phyloP scores from a whole-genome alignment of 2,797 vertebrate species.

The Amniataba percoides region DNA sequence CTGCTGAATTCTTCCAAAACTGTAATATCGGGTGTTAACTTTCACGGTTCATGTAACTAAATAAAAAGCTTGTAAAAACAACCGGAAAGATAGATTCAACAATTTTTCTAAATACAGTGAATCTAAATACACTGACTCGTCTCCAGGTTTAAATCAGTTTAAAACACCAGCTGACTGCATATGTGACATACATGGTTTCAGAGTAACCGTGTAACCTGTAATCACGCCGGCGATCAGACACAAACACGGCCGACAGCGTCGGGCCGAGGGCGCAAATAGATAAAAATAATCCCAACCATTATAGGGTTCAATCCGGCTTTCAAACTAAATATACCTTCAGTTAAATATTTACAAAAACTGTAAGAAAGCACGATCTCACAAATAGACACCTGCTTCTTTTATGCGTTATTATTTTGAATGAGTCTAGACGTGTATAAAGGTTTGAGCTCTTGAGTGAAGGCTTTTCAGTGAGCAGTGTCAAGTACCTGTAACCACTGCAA shows the following conservation, averaged over 20 bases:
- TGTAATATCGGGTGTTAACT: slow-evolving; percentile 34
- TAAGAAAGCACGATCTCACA: background rate
- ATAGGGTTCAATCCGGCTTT: background rate
- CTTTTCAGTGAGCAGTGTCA: background rate
- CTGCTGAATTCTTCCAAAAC: slow-evolving; percentile 22
- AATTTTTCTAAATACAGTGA: slow-evolving; percentile 36
- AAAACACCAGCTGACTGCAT: slow-evolving; percentile 1
- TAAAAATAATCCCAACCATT: background rate
- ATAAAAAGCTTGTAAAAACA: slow-evolving; percentile 46
- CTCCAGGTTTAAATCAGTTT: background rate
- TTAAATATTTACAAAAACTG: background rate
- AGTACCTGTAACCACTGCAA: background rate
- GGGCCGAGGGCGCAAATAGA: background rate
- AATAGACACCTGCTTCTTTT: background rate
- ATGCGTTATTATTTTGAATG: background rate
- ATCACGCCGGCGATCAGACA: slow-evolving; percentile 12
- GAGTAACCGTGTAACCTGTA: background rate
- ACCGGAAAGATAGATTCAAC: slow-evolving; percentile 19
- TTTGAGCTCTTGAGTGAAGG: background rate
- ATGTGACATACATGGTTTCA: background rate
- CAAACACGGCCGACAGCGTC: background rate
- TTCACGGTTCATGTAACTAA: slow-evolving; percentile 32
- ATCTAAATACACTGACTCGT: slow-evolving; percentile 21
- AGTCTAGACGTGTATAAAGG: background rate
- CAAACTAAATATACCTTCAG: background rate